Conservation (phyloP, 1,140 invertebrate genomes). For the Bombus impatiens region DNA sequence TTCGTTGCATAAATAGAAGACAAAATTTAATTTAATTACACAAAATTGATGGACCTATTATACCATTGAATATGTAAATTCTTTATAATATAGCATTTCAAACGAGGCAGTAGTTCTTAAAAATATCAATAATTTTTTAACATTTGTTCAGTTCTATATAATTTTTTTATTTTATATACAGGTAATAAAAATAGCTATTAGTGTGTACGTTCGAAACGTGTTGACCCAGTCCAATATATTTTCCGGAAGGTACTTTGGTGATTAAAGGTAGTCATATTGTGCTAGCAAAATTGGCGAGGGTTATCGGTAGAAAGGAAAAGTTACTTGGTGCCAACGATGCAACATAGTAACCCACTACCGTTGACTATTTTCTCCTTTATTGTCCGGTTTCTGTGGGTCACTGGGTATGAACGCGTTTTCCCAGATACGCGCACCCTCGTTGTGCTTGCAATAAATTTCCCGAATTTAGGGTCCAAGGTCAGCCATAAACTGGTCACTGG, state of each 20-base stretch:
- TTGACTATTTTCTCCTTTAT: slow-evolving; percentile 25
- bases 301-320: not conserved
- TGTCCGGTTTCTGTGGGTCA: slow-evolving; percentile 45
- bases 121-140: not conserved
- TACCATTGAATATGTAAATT: no score
- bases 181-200: not conserved
- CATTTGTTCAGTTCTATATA: not conserved
- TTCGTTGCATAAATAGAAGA: no score
- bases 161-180: not conserved
- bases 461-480: slow-evolving; percentile 33
- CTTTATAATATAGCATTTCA: no score
- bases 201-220: not conserved
- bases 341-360: not conserved
- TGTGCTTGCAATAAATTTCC: slow-evolving; percentile 37
- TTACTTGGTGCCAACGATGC: not conserved
- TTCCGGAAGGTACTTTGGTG: not conserved
- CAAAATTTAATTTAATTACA: no score
- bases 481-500: not conserved
- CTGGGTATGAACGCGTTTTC: slow-evolving; percentile 1
- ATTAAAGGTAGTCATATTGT: not conserved
- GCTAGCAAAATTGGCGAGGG: no score
- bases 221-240: not conserved
- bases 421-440: no score
- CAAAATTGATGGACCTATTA: no score
- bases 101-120: no score